Evolutionary conservation across 2,888 invertebrate genomes (phyloP), one percentile per base, ranked within the genome.

Genomic region (Augochlorella aurata): DNA sequence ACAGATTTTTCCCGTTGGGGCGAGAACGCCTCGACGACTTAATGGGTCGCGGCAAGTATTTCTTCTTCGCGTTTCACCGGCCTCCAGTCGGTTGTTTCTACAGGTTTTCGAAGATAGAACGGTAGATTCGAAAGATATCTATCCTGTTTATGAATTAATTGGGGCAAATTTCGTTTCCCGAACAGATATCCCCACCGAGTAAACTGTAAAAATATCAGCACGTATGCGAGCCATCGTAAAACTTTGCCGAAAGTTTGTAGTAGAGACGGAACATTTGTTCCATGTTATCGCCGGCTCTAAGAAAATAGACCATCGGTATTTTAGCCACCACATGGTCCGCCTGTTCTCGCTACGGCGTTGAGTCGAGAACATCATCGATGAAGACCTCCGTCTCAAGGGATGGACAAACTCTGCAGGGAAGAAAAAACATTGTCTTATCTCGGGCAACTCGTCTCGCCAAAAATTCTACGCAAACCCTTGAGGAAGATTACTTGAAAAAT

Each of bases 231-330:
- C 50, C 70, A 63, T 87, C 81, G 68, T 85, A 81, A 83, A 87
- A 74, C 72, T 50, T 72, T 75, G 81, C 74, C 72, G 85, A 81
- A 82, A 85, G 73, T 67, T 69, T 72, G 72, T 78, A 74, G 50
- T 68, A 63, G 81, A 79, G 74, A 24, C 45, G 54, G 47, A 81
- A 75, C 87, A 83, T 85, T 87, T 85, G 82, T 80, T 76, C 77
- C 77, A 49, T 65, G 79, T 85, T 82, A 82, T 68, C 77, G 74
- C 76, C 71, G 70, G 77, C 69, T 83, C 70, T 82, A 83, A 87
- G 87, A 85, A 87, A 87, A 87, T 79, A 87, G 85, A 87, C 79
- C 38, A 38, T 5, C 38, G 5, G 71, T 75, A 77, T 79, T 77
- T 81, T 77, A 71, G 49, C 54, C 21, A 65, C 63, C 79, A 77